Conservation (phyloP, 2,888 invertebrate genomes). For the Plemyria rubiginata region DNA sequence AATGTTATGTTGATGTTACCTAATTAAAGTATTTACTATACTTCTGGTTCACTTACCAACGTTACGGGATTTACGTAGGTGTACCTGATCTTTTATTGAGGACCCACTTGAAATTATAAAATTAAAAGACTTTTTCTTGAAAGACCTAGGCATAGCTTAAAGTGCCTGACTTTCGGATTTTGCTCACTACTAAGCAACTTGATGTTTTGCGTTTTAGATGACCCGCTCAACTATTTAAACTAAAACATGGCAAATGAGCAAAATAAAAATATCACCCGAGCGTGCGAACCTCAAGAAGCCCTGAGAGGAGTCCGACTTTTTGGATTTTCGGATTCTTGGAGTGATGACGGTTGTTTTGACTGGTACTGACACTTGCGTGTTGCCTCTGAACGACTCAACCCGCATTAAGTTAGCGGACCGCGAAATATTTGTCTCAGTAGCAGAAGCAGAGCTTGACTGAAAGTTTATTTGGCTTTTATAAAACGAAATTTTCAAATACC, state of each 20-base stretch:
- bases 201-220: no score
- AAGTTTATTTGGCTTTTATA: background rate
- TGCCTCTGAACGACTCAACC: constrained; percentile 35
- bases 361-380: constrained; percentile 74
- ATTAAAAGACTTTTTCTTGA: no score
- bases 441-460: background rate
- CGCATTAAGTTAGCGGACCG: constrained; percentile 46
- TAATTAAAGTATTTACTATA: no score
- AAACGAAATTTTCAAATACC: no score
- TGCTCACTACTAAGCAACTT: no score
- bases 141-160: background rate
- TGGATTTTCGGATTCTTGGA: constrained; percentile 51
- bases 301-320: constrained; percentile 42
- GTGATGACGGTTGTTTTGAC: constrained; percentile 83
- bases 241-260: constrained; percentile 60
- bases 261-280: constrained; percentile 57
- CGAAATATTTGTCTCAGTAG: constrained; percentile 43
- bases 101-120: no score
- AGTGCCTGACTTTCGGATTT: background rate
- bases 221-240: no score
- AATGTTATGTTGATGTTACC: no score
- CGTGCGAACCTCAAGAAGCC: constrained; percentile 38
- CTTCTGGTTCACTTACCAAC: no score
- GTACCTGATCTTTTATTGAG: no score
- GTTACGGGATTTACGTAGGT: no score